Evolutionary conservation across 2,797 vertebrate species (phyloP).

Genomic region (Halcyon chelicuti): DNA sequence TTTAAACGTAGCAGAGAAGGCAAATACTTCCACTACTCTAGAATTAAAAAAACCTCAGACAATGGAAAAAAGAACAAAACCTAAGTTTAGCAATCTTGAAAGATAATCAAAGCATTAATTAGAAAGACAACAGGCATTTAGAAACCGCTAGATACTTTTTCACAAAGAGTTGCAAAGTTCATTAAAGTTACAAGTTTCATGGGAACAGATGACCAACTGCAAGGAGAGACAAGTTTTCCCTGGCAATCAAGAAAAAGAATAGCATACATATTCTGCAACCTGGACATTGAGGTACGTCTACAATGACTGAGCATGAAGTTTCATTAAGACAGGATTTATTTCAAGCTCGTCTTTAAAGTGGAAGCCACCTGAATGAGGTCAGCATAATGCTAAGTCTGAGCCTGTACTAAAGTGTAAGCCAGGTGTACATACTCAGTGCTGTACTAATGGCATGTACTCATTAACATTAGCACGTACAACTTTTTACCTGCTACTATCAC

Average conservation of each 20-base stretch:
- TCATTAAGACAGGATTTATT: neutral
- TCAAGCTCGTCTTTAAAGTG: neutral
- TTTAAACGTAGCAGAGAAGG: neutral
- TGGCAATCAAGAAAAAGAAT: neutral
- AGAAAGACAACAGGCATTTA: neutral
- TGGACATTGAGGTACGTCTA: neutral
- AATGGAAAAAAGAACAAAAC: neutral
- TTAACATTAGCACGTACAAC: fast-evolving
- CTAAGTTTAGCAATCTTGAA: neutral
- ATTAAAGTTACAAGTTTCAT: neutral
- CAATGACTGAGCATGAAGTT: neutral
- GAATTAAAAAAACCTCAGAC: neutral
- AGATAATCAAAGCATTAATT: neutral
- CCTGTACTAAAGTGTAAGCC: neutral
- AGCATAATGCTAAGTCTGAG: neutral
- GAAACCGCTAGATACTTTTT: neutral
- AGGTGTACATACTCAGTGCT: neutral
- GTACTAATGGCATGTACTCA: no score
- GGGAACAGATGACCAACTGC: neutral
- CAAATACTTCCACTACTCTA: neutral
- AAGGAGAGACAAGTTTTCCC: neutral
- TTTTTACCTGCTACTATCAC: neutral
- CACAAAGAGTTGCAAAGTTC: neutral
- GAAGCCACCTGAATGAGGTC: neutral
- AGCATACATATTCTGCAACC: neutral